Evolutionary conservation across 2,797 vertebrate species (phyloP).

Genomic region (Paramormyrops hopkinsi): DNA sequence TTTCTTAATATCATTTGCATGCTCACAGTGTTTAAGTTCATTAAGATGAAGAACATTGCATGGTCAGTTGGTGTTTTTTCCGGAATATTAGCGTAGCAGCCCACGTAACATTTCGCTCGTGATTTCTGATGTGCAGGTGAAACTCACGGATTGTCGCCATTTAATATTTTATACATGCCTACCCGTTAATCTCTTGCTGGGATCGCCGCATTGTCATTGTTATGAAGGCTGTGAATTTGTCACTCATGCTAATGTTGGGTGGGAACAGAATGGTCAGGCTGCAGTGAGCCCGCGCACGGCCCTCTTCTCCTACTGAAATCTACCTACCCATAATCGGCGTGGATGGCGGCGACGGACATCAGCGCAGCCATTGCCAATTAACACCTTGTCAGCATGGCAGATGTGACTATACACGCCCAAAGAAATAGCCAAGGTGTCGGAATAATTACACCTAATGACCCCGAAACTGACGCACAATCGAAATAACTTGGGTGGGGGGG

Average conservation of each 20-base stretch:
- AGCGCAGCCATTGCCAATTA: conserved; percentile 34
- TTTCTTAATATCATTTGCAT: not conserved
- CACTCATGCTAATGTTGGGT: conserved; percentile 38
- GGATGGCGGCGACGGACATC: conserved; percentile 26
- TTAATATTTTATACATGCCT: conserved; percentile 16
- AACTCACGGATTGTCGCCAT: conserved; percentile 8
- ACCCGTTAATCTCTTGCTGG: conserved; percentile 33
- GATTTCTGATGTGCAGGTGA: conserved; percentile 16
- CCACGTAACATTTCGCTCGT: not conserved
- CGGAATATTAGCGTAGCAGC: not conserved
- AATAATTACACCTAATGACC: conserved; percentile 40
- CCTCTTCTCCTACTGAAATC: not conserved
- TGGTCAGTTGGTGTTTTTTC: not conserved
- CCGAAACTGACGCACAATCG: conserved; percentile 29
- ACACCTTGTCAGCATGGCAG: conserved; percentile 34
- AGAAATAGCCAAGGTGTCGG: conserved; percentile 33
- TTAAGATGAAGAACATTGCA: not conserved
- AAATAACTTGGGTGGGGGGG: not conserved
- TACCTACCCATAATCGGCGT: not conserved
- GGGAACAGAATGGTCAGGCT: not conserved
- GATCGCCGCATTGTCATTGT: conserved; percentile 33
- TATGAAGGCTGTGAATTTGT: conserved; percentile 37
- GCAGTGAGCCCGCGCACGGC: not conserved
- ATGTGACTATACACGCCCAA: conserved; percentile 35
- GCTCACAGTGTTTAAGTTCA: not conserved